Conservation (phyloP, 2,797 vertebrate species). For the Melanotaenia pygmaea region DNA sequence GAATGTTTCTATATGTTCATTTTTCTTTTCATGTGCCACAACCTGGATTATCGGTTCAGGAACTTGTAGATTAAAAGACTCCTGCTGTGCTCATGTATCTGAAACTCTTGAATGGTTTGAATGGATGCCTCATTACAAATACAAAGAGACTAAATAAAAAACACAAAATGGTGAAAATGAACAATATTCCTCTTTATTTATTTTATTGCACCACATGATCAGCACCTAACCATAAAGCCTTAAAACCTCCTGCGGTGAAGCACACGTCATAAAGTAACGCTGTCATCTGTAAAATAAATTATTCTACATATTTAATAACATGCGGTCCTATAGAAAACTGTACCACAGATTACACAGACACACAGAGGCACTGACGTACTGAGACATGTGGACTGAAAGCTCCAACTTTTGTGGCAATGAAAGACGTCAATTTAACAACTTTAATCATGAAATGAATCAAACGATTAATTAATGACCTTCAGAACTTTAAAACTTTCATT, state of each 20-base stretch:
- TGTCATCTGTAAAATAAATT: background rate
- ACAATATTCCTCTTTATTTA: conserved; percentile 12
- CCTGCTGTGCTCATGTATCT: background rate
- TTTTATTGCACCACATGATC: conserved; percentile 57
- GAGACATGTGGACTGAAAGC: background rate
- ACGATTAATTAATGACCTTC: too few relatives aligned
- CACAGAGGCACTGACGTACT: conserved; percentile 40
- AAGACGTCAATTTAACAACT: background rate
- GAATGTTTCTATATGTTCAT: too few relatives aligned
- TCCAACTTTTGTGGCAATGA: background rate
- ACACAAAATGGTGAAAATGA: background rate
- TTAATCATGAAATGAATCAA: background rate
- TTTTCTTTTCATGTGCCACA: too few relatives aligned
- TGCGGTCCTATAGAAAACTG: conserved; percentile 19
- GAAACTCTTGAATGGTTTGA: background rate
- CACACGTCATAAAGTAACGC: conserved; percentile 11
- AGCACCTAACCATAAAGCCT: conserved; percentile 15
- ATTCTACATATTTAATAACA: conserved; percentile 19
- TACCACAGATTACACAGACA: conserved; percentile 6
- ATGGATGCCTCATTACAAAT: background rate
- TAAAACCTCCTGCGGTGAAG: conserved; percentile 23
- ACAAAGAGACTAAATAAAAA: background rate
- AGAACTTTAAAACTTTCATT: too few relatives aligned
- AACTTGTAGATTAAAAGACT: background rate
- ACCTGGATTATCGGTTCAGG: background rate